Evolutionary conservation across 1,140 invertebrate species (phyloP).

Genomic region (Micrasema longulum): DNA sequence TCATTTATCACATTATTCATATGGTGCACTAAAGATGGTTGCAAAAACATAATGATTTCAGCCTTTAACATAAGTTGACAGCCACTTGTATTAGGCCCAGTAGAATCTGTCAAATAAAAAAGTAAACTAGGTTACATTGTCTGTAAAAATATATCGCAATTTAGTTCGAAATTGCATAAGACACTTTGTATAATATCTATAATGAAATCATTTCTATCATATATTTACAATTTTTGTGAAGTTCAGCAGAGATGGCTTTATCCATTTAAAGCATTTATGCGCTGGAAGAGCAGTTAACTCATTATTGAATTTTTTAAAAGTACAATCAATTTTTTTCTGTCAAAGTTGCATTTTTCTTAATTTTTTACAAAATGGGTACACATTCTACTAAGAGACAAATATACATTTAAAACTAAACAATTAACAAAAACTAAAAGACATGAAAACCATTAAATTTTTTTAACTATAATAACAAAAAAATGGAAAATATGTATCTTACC

Average conservation of each 20-base stretch:
- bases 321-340: too few relatives aligned
- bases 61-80: conserved; percentile 11
- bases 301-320: too few relatives aligned
- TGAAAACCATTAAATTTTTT: too few relatives aligned
- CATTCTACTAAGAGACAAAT: too few relatives aligned
- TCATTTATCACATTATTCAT: conserved; percentile 12
- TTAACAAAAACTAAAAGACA: too few relatives aligned
- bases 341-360: too few relatives aligned
- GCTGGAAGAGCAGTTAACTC: not conserved
- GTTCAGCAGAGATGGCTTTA: not conserved
- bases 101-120: conserved; percentile 7
- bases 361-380: too few relatives aligned
- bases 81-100: too few relatives aligned
- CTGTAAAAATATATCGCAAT: not conserved
- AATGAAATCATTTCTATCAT: not conserved
- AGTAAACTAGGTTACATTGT: too few relatives aligned
- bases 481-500: too few relatives aligned
- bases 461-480: too few relatives aligned
- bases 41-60: conserved; percentile 11
- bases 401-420: too few relatives aligned
- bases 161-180: not conserved
- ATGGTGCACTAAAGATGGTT: conserved; percentile 16
- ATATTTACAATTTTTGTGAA: not conserved
- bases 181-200: not conserved
- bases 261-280: not conserved